Evolutionary conservation across 1,140 invertebrate genomes (phyloP).

Genomic region (Drosophila quadrilineata): DNA sequence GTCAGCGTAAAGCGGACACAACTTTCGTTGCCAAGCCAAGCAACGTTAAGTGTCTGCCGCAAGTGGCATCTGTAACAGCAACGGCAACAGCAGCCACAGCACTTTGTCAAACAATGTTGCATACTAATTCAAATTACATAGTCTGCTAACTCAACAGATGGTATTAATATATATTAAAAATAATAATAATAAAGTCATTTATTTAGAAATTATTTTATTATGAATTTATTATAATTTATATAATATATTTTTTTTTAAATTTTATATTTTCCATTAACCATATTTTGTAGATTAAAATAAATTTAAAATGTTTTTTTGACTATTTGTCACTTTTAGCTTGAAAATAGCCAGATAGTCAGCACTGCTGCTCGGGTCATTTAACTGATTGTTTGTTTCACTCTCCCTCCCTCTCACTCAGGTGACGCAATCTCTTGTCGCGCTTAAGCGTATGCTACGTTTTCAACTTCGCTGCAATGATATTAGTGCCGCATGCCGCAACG

Average conservation of each 20-base stretch:
- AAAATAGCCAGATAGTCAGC: conserved; percentile 5
- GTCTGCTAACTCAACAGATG: not conserved
- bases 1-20: conserved; percentile 58
- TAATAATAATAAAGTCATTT: no score
- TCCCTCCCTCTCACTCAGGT: not conserved
- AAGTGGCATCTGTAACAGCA: conserved; percentile 40
- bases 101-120: not conserved
- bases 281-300: no score
- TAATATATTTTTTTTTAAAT: no score
- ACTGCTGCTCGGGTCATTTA: not conserved
- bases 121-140: not conserved
- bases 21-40: conserved; percentile 35
- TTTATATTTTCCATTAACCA: no score
- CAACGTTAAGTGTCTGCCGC: conserved; percentile 39
- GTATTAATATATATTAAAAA: conserved; percentile 2
- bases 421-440: conserved; percentile 10
- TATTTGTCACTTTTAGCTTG: conserved; percentile 1
- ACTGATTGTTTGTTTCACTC: no score
- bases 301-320: no score
- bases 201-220: no score
- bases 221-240: no score
- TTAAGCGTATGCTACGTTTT: conserved; percentile 4
- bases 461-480: no score
- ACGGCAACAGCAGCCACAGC: not conserved
- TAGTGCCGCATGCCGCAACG: no score